These are phyloP conservation scores for Solen grandis DNA, from an alignment of 1,140 invertebrate genomes.

Conservation along the genomic window DNA sequence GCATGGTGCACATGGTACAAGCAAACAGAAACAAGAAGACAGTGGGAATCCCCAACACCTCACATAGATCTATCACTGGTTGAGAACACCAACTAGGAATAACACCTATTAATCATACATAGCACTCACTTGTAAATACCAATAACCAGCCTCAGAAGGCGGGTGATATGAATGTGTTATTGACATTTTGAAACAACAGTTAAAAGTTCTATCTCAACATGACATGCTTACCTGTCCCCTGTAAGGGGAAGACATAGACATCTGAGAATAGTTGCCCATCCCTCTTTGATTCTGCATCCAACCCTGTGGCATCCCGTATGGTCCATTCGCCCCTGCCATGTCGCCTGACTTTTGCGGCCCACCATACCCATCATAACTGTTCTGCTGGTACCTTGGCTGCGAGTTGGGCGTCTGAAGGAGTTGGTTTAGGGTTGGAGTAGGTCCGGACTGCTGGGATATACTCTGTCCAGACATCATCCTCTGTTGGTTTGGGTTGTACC, in stretches of 20 bases:
- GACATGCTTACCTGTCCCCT: constrained; percentile 71
- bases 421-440: constrained; percentile 95
- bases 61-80: constrained; percentile 11
- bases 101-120: constrained; percentile 43
- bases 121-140: constrained; percentile 39
- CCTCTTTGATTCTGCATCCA: constrained; percentile 69
- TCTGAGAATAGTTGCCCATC: constrained; percentile 71
- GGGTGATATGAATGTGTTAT: constrained; percentile 59
- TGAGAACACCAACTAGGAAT: constrained; percentile 36
- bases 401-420: constrained; percentile 90
- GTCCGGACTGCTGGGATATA: constrained; percentile 87
- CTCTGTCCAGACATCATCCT: constrained; percentile 84
- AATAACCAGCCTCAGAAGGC: constrained; percentile 55
- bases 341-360: constrained; percentile 67
- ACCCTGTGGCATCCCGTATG: constrained; percentile 65
- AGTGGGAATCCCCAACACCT: constrained; percentile 42
- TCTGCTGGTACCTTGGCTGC: constrained; percentile 78
- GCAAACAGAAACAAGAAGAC: constrained; percentile 44
- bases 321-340: constrained; percentile 56
- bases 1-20: constrained; percentile 43
- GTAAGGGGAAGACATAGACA: constrained; percentile 63
- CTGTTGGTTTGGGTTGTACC: constrained; percentile 57
- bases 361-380: constrained; percentile 79
- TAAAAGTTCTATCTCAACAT: constrained; percentile 12
- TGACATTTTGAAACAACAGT: too few relatives aligned